Conservation (phyloP, 2,888 invertebrate species). For the Archaeoteleia sp. region DNA sequence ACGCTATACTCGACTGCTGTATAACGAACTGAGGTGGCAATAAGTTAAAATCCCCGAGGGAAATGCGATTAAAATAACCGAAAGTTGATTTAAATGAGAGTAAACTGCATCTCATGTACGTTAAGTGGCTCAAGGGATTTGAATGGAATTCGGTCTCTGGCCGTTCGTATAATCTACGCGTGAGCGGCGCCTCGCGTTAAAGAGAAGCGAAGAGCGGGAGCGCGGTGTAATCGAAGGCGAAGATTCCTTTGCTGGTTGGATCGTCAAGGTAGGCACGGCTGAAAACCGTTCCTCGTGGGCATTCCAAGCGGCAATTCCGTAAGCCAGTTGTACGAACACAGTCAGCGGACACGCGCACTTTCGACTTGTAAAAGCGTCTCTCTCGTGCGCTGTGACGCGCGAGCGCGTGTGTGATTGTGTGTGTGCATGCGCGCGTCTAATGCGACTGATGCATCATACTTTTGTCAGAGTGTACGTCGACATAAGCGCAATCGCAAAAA, state of each 20-base stretch:
- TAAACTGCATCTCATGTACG: no score
- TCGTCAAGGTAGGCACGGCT: conserved; percentile 58
- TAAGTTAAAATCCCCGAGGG: no score
- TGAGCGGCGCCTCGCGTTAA: conserved; percentile 26
- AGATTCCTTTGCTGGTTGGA: conserved; percentile 58
- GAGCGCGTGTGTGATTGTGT: conserved; percentile 7
- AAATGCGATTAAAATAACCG: no score
- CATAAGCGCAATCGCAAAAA: no score
- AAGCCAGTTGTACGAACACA: conserved; percentile 67
- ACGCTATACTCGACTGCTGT: no score
- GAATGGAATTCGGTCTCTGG: conserved; percentile 43
- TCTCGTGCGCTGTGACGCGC: conserved; percentile 43
- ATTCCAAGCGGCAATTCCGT: conserved; percentile 69
- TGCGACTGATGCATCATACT: no score
- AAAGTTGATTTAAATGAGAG: no score
- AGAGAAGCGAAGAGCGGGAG: conserved; percentile 33
- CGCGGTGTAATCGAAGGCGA: conserved; percentile 52
- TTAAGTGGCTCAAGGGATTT: conserved; percentile 35
- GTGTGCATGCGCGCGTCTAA: conserved; percentile 2
- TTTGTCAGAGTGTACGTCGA: no score
- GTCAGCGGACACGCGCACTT: conserved; percentile 59
- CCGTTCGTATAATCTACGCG: conserved; percentile 21
- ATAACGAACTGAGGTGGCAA: no score
- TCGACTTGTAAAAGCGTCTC: conserved; percentile 50
- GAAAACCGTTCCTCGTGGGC: conserved; percentile 67